Base-by-base conservation (phyloP, 2,113 vertebrate species). In the Neofelis nebulosa region DNA sequence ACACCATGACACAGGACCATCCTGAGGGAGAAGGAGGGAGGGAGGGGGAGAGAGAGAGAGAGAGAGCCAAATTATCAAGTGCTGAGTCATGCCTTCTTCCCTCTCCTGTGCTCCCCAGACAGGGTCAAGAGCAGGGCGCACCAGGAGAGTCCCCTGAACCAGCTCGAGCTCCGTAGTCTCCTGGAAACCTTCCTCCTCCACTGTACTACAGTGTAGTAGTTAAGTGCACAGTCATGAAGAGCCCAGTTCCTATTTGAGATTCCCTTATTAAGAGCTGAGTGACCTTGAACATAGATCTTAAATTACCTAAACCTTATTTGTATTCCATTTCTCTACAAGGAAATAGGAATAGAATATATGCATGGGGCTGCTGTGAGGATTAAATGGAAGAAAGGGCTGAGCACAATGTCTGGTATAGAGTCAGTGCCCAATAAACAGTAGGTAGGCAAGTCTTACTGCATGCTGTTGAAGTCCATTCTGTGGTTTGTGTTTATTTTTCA, bases 351-450 rank as follows among this genome's bases (percentile, higher is more conserved):
- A 78, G 11, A 14, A 19, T 13, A 11, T 18, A 29, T 29, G 11
- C 16, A 3, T 19, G 7, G 23, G 23, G 11, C 9, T 50, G 12
- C 4, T 25, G 14, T 0, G 6, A 74, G 21, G 21, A n/a, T 73
- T 41, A 29, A 16, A 36, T 27, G 21, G 73, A 18, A 65, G 29
- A 31, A 38, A 33, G 27, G 27, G 9, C 61, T 50, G 36, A 94
- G 31, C 2, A 1, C 1, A 4, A 27, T 3, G 7, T 23, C 48
- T 27, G 8, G 7, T 9, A 50, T 2, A 4, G 1, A 50, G 25
- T 48, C 4, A 21, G 55, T 27, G 31, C 13, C 73, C 52, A 38
- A 27, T 4, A 61, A 65, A 50, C 16, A 7, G 16, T 12, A 63
- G 31, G 1, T 10, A 21, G 5, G 5, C 48, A 10, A 76, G 31